Conservation (phyloP, 2,888 invertebrate species). For the Caenorhabditis virilis region DNA sequence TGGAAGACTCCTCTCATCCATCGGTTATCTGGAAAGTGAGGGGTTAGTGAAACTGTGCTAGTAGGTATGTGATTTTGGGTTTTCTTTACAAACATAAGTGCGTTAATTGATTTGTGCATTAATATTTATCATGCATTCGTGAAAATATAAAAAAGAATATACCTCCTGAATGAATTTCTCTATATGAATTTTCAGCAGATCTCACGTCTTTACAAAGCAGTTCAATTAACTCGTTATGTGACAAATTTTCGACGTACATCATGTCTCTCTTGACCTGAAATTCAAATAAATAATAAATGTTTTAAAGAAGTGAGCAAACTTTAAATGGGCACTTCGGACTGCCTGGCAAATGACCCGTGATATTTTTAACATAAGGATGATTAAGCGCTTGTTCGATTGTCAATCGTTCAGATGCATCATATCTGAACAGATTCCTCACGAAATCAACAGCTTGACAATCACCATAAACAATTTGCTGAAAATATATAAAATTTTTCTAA, state of each 20-base stretch:
- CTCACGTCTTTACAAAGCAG: constrained; percentile 55
- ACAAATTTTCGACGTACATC: constrained; percentile 61
- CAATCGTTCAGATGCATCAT: constrained; percentile 51
- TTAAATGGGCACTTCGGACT: constrained; percentile 26
- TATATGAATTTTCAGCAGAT: constrained; percentile 46
- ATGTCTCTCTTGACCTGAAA: constrained; percentile 65
- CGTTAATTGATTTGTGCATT: not conserved
- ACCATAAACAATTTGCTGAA: constrained; percentile 26
- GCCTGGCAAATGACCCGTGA: not conserved
- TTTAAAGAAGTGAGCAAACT: no score
- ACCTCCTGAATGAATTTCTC: constrained; percentile 37
- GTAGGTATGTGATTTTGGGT: no score
- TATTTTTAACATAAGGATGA: constrained; percentile 58
- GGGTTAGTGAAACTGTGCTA: no score
- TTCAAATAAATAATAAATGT: not conserved
- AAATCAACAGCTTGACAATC: constrained; percentile 53
- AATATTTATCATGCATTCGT: not conserved
- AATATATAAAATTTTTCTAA: not conserved
- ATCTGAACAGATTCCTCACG: constrained; percentile 45
- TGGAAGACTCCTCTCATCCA: not conserved
- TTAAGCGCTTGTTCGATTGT: constrained; percentile 55
- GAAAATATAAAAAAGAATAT: constrained; percentile 5
- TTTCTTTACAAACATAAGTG: not conserved
- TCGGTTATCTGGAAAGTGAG: no score
- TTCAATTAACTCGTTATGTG: constrained; percentile 52